Evolutionary conservation across 2,113 vertebrate genomes (phyloP), one percentile per base, ranked within the genome.

Genomic region (Heliornis fulica): DNA sequence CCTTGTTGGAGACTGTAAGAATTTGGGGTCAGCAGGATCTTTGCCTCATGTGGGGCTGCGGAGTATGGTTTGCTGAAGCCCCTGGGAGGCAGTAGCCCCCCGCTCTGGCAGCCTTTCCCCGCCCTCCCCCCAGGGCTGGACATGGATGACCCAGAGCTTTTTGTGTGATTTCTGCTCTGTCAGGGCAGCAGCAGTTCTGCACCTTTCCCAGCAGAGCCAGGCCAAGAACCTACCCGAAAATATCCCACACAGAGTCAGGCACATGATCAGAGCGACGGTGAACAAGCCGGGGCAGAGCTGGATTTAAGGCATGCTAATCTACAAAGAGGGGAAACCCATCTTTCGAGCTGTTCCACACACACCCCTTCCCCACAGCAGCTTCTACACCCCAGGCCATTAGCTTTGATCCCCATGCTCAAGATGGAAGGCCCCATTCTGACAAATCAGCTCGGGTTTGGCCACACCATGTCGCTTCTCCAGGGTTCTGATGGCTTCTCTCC

Each of bases 31-130:
- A 4, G 23, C 69, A 29, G 29, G 31, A 68, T 21, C 22, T 71
- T 32, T 34, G 23, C 56, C 56, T 56, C 14, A 13, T 0, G 1
- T 5, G 0, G 16, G 59, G 40, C 46, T 0, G 0, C n/a, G 41
- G 41, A 61, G 26, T 40, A 41, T 3, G 4, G 25, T 3, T 57
- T 13, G 28, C 26, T 28, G 28, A 9, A 53, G 26, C 51, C 25
- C 19, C 12, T 1, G 6, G 50, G 46, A 53, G 25, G 50, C 16
- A 41, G 20, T 38, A 66, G 64, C 3, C 14, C 34, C 43, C 46
- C 0, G 1, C 1, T 51, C 34, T 11, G 18, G 71, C 77, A 66
- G 29, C 32, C 12, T 22, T n/a, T 21, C 6, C n/a, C n/a, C n/a
- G n/a, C 25, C 5, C 48, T 21, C 38, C 36, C 70, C 56, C 22